Evolutionary conservation across 2,888 invertebrate genomes (phyloP), one percentile per base, ranked within the genome.

Genomic region (Thalpophila matura): DNA sequence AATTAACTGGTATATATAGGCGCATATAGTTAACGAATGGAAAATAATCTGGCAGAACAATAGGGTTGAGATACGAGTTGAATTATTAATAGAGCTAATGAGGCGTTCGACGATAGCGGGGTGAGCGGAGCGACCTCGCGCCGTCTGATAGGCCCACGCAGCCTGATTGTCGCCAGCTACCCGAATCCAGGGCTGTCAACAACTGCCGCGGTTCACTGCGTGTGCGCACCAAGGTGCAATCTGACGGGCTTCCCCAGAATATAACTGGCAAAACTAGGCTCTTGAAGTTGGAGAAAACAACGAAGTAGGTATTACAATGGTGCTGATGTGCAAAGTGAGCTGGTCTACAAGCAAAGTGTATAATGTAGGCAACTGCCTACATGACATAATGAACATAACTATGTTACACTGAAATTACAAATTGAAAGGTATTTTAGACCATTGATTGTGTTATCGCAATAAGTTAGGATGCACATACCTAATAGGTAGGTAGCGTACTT

Each of bases 21-120:
- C 73, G 68, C 74, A 69, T 80, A 68, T 75, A 77, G 53, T 66
- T 80, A 83, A 83, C 84, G 86, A 88, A 84, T 89, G 89, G 89
- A 88, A 89, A 91, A 89, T 88, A 87, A 89, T 89, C 87, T 86
- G 81, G 82, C 84, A 89, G 86, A 90, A 90, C 91, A 91, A 91
- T 91, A 90, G 90, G 87, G 88, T 86, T 83, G 86, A 88, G 91
- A 91, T 91, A 91, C 81, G 86, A 89, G 89, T 90, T 92, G 92
- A 92, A 92, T 93, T 92, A 93, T 92, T 91, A 93, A 92, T 93
- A 92, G 90, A 88, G 90, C 84, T 91, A 93, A 92, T 90, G 91
- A 91, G 91, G 86, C 90, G 93, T 91, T 93, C 65, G 57, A 65
- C 74, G 78, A 92, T 79, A 75, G 90, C 86, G 86, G 94, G 94